phyloP scores from a whole-genome alignment of 2,113 vertebrate species.

The Oryctolagus cuniculus region DNA sequence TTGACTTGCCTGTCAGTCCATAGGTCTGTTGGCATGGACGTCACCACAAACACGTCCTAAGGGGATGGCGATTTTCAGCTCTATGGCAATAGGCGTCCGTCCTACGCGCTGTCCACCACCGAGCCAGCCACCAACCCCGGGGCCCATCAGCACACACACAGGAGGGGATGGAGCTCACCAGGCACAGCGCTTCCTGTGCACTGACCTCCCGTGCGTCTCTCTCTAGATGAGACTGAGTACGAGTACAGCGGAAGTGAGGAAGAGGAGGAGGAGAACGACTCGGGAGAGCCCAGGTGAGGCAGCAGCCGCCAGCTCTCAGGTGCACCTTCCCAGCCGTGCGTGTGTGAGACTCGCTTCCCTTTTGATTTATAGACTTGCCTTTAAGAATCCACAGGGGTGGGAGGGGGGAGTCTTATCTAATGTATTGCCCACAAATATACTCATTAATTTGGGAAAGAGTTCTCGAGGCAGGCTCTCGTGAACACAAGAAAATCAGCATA shows the following conservation, averaged over 20 bases:
- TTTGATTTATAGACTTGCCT: slow-evolving; percentile 66
- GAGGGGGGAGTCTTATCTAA: slow-evolving; percentile 16
- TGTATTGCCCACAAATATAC: not conserved
- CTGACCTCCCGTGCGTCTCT: slow-evolving; percentile 69
- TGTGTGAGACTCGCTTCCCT: not conserved
- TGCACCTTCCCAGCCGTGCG: no score
- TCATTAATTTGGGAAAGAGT: slow-evolving; percentile 52
- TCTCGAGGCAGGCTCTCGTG: not conserved
- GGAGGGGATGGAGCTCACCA: rapidly evolving
- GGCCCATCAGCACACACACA: no score
- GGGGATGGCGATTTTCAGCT: not conserved
- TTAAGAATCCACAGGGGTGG: slow-evolving; percentile 22
- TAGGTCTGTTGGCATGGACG: not conserved
- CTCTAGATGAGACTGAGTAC: slow-evolving; percentile 97
- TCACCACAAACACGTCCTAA: not conserved
- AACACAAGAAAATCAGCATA: slow-evolving; percentile 61
- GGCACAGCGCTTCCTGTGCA: not conserved
- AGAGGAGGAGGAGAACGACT: slow-evolving; percentile 98
- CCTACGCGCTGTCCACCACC: no score
- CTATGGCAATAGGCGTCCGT: no score
- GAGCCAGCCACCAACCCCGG: not conserved
- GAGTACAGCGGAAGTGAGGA: slow-evolving; percentile 99
- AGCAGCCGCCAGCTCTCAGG: no score
- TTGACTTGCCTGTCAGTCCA: not conserved
- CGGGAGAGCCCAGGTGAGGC: slow-evolving; percentile 96